Evolutionary conservation across 30 jellyfish, hydroid and myxozoan species (phyloP), one percentile per base, ranked within the genome.

Genomic region (Hydra vulgaris): DNA sequence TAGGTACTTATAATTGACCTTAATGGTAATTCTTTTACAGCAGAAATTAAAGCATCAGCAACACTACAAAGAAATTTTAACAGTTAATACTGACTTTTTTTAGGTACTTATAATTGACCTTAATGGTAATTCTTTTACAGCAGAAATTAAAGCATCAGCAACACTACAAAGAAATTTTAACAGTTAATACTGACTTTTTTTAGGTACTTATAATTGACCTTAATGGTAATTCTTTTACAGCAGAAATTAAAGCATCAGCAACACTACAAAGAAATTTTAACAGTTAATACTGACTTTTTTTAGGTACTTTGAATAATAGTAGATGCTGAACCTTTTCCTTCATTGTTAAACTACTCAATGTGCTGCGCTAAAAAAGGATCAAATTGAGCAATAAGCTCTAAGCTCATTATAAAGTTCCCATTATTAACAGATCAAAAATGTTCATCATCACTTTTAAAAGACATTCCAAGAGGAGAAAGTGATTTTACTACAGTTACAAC

Each of bases 81-180:
- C 17, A 70, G 86, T 19, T 61, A 21, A 61, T 16, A 23, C 54
- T 81, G 87, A 22, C 66, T 81, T 81, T 81, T 81, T 7, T 71
- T 70, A 71, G 89, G 55, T 16, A 72, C 7, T 17, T 27, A 0
- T 15, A 26, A 26, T 75, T 85, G 86, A 19, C 40, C 53, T 54
- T 16, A 20, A 23, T 20, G 78, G 17, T 23, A 27, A 20, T 27
- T 27, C 70, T 23, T 15, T 25, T 66, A 7, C 82, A 27, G 66
- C 74, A 56, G 78, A 54, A 7, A 72, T 26, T 21, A 24, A n/a
- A 20, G 77, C 89, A 7, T 76, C 79, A 25, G 78, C 77, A n/a
- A 81, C 19, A 23, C 73, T 53, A 8, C 61, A 4, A 23, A 68
- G 7, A 52, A 81, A 81, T 15, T 56, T 40, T 0, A 81, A 68